A percentile compares a stretch with the other conserved stretches of the same genome.
Conservation (phyloP, 2,888 invertebrate genomes). For the Prosapia bicincta region DNA sequence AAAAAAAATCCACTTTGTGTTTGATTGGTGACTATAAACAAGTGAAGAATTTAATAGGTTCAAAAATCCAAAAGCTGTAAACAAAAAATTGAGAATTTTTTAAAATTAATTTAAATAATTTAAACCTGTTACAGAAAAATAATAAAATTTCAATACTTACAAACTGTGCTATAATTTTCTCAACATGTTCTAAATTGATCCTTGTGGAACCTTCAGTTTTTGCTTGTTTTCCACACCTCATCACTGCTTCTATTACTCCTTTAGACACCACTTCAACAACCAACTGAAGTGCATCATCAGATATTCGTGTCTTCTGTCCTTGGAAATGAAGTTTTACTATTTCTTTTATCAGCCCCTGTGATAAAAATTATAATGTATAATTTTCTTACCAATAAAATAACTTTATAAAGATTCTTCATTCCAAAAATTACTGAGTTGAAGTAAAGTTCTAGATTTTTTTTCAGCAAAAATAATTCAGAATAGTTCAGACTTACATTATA, state of each 20-base stretch:
- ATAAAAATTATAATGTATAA: not conserved
- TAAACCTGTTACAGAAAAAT: not conserved
- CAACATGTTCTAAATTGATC: slow-evolving; percentile 13
- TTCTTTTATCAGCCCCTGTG: slow-evolving; percentile 8
- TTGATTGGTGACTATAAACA: no score
- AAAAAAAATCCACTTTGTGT: no score
- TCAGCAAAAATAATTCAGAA: no score
- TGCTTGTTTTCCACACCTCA: slow-evolving; percentile 19
- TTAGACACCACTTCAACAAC: slow-evolving; percentile 10
- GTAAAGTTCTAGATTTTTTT: no score
- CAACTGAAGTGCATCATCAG: slow-evolving; percentile 10
- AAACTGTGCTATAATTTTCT: slow-evolving; percentile 20
- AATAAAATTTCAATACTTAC: not conserved
- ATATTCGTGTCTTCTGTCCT: slow-evolving; percentile 13
- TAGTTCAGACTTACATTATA: no score
- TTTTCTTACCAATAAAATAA: no score
- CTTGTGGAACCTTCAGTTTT: slow-evolving; percentile 12
- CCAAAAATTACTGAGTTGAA: no score
- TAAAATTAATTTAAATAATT: not conserved
- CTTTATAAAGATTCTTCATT: no score
- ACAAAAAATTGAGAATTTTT: not conserved
- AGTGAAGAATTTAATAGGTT: no score
- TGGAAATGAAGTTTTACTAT: slow-evolving; percentile 13
- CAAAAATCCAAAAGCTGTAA: no score
- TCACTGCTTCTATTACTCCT: slow-evolving; percentile 10